Evolutionary conservation across 1,140 invertebrate species (phyloP).

Genomic region (Solenopsis fugax): DNA sequence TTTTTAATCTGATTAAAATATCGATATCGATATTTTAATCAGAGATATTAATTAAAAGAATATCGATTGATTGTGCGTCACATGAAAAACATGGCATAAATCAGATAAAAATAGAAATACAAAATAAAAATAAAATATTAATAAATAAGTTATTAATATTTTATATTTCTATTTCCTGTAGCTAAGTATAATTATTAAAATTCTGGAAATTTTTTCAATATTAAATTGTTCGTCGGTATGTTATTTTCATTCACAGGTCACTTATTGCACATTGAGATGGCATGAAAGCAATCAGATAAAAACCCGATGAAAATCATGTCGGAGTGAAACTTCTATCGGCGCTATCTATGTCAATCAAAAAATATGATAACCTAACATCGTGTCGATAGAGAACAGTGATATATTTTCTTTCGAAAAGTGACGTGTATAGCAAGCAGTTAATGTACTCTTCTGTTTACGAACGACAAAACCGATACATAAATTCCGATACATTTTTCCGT

Average conservation of each 20-base stretch:
- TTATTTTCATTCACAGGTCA: constrained; percentile 28
- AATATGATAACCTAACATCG: constrained; percentile 15
- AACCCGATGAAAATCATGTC: constrained; percentile 31
- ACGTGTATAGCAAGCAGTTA: not conserved
- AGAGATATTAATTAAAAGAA: not conserved
- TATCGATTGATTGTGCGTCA: not conserved
- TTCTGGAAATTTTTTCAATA: not conserved
- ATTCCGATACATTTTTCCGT: not conserved
- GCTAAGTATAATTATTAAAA: constrained; percentile 11
- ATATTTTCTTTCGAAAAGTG: constrained; percentile 11
- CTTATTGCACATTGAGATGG: constrained; percentile 7
- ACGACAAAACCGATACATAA: not conserved
- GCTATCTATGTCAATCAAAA: constrained; percentile 9
- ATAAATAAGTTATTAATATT: not conserved
- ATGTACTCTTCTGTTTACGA: not conserved
- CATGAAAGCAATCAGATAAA: constrained; percentile 36
- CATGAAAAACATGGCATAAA: not conserved
- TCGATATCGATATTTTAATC: no score
- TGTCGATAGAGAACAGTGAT: constrained; percentile 3
- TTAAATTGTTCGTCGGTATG: not conserved
- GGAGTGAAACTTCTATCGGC: constrained; percentile 8
- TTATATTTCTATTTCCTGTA: not conserved
- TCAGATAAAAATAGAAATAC: no score
- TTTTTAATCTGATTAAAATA: not conserved
- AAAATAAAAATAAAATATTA: not conserved